Percentiles rank a stretch among this genome's conserved stretches.
Evolutionary conservation across 2,113 vertebrate genomes (phyloP).

Genomic region (Plotosus lineatus): DNA sequence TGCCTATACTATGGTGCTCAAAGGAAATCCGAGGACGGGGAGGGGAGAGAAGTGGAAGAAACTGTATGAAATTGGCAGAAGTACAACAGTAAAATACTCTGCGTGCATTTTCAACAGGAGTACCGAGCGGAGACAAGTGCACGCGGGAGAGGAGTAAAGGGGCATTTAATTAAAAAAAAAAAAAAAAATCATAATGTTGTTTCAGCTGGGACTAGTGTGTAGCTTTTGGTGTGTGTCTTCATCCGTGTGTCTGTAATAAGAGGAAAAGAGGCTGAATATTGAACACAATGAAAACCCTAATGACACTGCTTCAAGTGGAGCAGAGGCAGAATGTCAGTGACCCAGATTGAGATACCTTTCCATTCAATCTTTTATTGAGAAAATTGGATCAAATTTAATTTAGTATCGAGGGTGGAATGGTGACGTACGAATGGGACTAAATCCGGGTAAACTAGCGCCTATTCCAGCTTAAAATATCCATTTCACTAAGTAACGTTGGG

Average conservation of each 20-base stretch:
- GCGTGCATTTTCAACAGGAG: background rate
- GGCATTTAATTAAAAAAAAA: conserved; percentile 44
- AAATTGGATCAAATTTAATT: conserved; percentile 65
- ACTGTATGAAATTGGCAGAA: background rate
- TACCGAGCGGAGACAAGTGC: background rate
- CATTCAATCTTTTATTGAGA: conserved; percentile 61
- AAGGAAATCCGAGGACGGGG: background rate
- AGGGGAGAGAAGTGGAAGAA: conserved; percentile 2
- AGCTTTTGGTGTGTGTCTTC: background rate
- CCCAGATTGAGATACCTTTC: conserved; percentile 62
- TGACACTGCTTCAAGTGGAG: conserved; percentile 53
- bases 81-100: background rate
- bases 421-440: background rate
- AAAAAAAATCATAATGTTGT: conserved; percentile 48
- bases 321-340: conserved; percentile 57
- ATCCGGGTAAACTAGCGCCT: too few relatives aligned
- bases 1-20: background rate
- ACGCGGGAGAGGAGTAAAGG: conserved; percentile 18
- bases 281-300: conserved; percentile 62
- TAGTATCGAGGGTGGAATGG: conserved; percentile 47
- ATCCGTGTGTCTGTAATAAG: conserved; percentile 26
- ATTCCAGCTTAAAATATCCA: too few relatives aligned
- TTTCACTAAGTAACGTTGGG: too few relatives aligned
- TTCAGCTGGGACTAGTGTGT: conserved; percentile 23
- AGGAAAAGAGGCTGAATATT: conserved; percentile 53